phyloP scores from a whole-genome alignment of 2,888 invertebrate species.

The Mechanitis mazaeus region DNA sequence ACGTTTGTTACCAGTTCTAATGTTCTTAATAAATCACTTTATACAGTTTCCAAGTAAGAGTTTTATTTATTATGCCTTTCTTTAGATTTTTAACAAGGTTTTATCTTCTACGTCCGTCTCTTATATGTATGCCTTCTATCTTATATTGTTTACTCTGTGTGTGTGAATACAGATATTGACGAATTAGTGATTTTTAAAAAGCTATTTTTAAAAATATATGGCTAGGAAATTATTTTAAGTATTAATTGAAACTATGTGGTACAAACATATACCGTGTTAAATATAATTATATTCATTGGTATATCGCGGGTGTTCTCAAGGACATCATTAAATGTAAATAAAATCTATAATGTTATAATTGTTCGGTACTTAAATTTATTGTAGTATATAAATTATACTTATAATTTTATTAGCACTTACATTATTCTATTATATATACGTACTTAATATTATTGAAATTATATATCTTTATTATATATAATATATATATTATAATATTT shows the following conservation, averaged over 20 bases:
- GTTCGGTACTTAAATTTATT: neutral
- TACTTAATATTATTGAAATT: too few species aligned
- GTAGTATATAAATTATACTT: too few species aligned
- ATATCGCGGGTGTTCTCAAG: slow-evolving; percentile 16
- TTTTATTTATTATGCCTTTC: slow-evolving; percentile 39
- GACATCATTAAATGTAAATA: neutral
- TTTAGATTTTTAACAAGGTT: neutral
- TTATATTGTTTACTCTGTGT: neutral
- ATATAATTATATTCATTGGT: neutral
- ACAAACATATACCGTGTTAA: neutral
- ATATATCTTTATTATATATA: too few species aligned
- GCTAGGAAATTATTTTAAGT: neutral
- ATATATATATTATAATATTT: too few species aligned
- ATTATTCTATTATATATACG: too few species aligned
- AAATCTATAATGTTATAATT: neutral
- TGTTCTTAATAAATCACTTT: slow-evolving; percentile 69
- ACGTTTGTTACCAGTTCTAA: slow-evolving; percentile 20
- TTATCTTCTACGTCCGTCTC: neutral
- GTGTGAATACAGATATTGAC: too few species aligned
- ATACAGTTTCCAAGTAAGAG: slow-evolving; percentile 61
- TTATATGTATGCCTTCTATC: neutral
- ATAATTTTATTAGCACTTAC: too few species aligned
- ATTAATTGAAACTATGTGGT: neutral
- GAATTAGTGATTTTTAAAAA: too few species aligned
- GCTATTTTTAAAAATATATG: too few species aligned